Evolutionary conservation across 2,888 invertebrate genomes (phyloP).

Genomic region (Ochropleura plecta): DNA sequence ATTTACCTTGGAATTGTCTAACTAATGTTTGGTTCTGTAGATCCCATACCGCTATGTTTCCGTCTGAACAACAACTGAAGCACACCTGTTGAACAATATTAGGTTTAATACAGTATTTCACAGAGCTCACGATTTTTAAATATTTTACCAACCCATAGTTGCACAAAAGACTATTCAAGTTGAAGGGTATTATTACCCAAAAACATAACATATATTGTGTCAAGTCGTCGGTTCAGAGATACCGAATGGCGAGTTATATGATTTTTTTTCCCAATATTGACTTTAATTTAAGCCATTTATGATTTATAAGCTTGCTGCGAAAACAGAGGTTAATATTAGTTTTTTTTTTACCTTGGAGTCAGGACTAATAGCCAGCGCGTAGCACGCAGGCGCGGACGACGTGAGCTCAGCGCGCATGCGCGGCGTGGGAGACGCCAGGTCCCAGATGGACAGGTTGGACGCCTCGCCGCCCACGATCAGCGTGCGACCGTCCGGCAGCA

Average conservation of each 20-base stretch:
- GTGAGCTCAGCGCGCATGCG: slow-evolving; percentile 97
- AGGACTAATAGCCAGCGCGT: slow-evolving; percentile 98
- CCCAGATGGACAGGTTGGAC: slow-evolving; percentile 98
- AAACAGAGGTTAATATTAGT: too few species aligned
- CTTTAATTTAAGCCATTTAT: too few species aligned
- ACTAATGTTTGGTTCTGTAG: slow-evolving; percentile 97
- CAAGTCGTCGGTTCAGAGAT: too few species aligned
- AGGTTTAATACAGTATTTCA: too few species aligned
- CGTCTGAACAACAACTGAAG: slow-evolving; percentile 99
- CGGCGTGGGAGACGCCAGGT: slow-evolving; percentile 95
- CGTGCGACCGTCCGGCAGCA: slow-evolving; percentile 98
- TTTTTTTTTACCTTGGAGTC: slow-evolving; percentile 95
- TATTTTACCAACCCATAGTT: background rate
- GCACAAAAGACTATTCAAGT: too few species aligned
- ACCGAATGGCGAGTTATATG: too few species aligned
- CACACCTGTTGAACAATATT: slow-evolving; percentile 93
- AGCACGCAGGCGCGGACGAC: slow-evolving; percentile 98
- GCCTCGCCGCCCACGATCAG: slow-evolving; percentile 99
- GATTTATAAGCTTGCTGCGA: too few species aligned
- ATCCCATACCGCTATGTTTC: slow-evolving; percentile 99
- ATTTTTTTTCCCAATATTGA: too few species aligned
- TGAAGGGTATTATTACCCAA: too few species aligned
- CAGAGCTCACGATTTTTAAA: background rate
- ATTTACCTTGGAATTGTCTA: slow-evolving; percentile 95
- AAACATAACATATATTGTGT: too few species aligned